phyloP scores from a whole-genome alignment of 2,797 vertebrate genomes.

The Tokudaia tokunoshimensis region DNA sequence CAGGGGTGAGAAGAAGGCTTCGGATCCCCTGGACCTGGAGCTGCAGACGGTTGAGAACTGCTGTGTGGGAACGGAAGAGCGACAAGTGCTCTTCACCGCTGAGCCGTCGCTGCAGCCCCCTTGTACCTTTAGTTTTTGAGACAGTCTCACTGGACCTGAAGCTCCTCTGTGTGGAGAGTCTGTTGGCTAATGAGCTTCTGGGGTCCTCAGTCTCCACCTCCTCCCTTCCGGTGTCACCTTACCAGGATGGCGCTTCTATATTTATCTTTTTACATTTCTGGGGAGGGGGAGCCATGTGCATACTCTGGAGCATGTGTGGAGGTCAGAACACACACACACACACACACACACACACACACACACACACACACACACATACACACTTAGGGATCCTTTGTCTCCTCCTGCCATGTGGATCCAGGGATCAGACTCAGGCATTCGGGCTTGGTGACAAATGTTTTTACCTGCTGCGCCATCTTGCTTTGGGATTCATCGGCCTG shows the following conservation, averaged over 20 bases:
- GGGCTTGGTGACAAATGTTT: neutral
- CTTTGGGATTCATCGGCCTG: neutral
- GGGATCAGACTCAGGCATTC: neutral
- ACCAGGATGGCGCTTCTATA: too few relatives aligned
- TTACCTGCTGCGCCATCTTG: neutral
- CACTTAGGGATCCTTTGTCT: neutral
- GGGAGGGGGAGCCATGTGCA: neutral
- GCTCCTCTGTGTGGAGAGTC: too few relatives aligned
- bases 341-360: too few relatives aligned
- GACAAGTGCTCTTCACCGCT: neutral
- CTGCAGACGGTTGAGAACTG: neutral
- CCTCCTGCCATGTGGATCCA: neutral
- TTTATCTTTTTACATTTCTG: neutral
- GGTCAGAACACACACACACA: neutral
- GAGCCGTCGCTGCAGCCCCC: too few relatives aligned
- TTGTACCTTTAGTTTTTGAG: neutral
- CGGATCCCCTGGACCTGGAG: neutral
- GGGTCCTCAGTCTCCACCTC: neutral
- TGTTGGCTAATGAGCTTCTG: neutral
- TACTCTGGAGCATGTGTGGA: neutral
- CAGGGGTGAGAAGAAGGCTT: neutral
- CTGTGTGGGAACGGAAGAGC: neutral
- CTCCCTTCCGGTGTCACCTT: too few relatives aligned
- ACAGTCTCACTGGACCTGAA: neutral
- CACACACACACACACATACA: too few relatives aligned